Base-by-base conservation (phyloP, 2,113 vertebrate genomes). In the Eleginops maclovinus region DNA sequence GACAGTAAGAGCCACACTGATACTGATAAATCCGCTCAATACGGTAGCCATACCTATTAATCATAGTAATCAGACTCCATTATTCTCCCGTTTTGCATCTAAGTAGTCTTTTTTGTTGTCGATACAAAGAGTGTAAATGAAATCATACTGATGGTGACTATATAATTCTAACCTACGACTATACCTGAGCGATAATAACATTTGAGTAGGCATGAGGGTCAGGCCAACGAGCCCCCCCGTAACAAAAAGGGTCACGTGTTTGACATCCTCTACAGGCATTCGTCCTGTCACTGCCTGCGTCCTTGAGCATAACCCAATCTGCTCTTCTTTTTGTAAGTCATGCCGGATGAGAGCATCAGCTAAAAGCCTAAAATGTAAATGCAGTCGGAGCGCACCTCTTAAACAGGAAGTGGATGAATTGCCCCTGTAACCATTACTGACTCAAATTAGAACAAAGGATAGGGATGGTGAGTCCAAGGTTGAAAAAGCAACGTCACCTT, bases 301-400 rank as follows among this genome's bases (percentile, higher is more conserved):
- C 71, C 79, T 79, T 58, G 62, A 49, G 47, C 31, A 3, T 50
- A 28, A 64, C 44, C 62, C 31, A 36, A 36, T 36, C 31, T 49
- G 81, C 63, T 75, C 53, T 9, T 54, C 68, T 79, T n/a, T 14
- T 71, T 72, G 47, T 24, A 58, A 51, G 54, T 79, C 72, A 49
- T 1, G 21, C 24, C 4, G 16, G 44, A 43, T 55, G 54, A 77
- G 69, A 80, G 69, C 75, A 58, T 83, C 75, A 17, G 79, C 85
- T 81, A 75, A 89, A 87, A 80, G 78, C 66, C 73, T 67, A 24
- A 82, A 84, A 87, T 84, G 75, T 77, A 77, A 83, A 88, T 87
- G 79, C 67, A 4, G 46, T 24, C 44, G 9, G 17, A 68, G 77
- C 62, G 17, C 55, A 53, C 78, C 79, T 17, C 31, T 26, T 0